These are phyloP conservation scores for Bubo blakistoni DNA, from an alignment of 2,113 vertebrate species.

Conservation along the genomic window DNA sequence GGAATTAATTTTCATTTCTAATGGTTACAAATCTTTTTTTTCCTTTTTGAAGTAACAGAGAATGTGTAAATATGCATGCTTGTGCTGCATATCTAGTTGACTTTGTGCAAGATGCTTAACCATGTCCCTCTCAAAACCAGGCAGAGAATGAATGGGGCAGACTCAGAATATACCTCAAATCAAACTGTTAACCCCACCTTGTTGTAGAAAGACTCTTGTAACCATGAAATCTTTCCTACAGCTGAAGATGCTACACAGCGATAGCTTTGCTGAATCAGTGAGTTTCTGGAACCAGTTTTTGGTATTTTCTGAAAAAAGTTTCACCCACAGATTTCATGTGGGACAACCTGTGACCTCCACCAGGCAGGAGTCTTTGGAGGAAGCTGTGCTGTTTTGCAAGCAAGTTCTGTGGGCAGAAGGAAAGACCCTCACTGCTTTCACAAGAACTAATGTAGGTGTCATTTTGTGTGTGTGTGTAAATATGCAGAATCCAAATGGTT, in stretches of 20 bases:
- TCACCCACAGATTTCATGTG: neutral
- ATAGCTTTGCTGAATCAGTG: neutral
- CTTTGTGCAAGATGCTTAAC: neutral
- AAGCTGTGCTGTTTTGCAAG: neutral
- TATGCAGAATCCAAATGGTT: neutral
- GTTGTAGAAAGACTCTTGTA: neutral
- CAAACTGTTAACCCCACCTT: neutral
- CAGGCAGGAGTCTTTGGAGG: neutral
- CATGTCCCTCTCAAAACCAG: neutral
- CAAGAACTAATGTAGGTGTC: neutral
- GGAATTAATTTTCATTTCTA: neutral
- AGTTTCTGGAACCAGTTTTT: neutral
- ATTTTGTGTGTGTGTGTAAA: neutral
- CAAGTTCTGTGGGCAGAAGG: neutral
- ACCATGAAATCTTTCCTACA: neutral
- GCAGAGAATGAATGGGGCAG: neutral
- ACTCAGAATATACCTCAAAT: neutral
- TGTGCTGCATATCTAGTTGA: neutral
- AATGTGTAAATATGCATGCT: neutral
- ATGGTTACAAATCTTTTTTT: neutral
- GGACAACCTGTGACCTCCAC: neutral
- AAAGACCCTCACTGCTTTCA: neutral
- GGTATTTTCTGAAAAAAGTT: neutral
- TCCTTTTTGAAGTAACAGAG: neutral
- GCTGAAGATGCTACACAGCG: accelerated